Percentiles rank a stretch among this genome's conserved stretches.
Evolutionary conservation across 1,140 invertebrate species (phyloP).

Genomic region (Euwallacea similis): DNA sequence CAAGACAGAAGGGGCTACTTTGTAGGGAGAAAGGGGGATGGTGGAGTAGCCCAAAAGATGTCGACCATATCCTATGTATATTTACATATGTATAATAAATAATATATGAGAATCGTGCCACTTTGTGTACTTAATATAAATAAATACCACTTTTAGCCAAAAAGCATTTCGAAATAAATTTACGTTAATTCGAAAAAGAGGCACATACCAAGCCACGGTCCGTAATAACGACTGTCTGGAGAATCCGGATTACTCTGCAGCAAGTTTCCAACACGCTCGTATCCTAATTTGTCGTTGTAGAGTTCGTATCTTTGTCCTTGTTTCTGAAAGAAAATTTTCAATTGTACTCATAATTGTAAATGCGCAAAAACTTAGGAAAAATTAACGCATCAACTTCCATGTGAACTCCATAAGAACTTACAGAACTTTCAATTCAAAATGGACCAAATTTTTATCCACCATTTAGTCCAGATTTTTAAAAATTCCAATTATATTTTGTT

Average conservation of each 20-base stretch:
- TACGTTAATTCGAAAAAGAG: too few species aligned
- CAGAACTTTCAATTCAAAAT: too few species aligned
- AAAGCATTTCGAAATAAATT: background rate
- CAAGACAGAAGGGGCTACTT: constrained; percentile 51
- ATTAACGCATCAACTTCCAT: too few species aligned
- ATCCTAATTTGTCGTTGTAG: constrained; percentile 56
- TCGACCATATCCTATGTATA: constrained; percentile 55
- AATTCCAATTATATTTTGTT: too few species aligned
- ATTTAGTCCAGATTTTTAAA: too few species aligned
- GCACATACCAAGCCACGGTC: constrained; percentile 52
- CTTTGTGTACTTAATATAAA: background rate
- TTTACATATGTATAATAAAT: background rate
- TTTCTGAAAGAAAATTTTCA: constrained; percentile 48
- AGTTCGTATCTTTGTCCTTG: constrained; percentile 59
- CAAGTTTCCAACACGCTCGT: constrained; percentile 67
- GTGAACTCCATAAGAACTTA: too few species aligned
- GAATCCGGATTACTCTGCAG: constrained; percentile 69
- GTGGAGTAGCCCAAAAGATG: constrained; percentile 60
- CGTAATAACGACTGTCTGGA: constrained; percentile 66
- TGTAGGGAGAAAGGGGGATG: constrained; percentile 42
- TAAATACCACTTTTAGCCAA: too few species aligned
- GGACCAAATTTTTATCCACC: too few species aligned
- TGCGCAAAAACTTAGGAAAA: too few species aligned
- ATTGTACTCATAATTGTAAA: background rate
- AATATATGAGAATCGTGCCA: background rate